Conservation (phyloP, 35 echinoderm and acorn worm species). For the Strongylocentrotus purpuratus region DNA sequence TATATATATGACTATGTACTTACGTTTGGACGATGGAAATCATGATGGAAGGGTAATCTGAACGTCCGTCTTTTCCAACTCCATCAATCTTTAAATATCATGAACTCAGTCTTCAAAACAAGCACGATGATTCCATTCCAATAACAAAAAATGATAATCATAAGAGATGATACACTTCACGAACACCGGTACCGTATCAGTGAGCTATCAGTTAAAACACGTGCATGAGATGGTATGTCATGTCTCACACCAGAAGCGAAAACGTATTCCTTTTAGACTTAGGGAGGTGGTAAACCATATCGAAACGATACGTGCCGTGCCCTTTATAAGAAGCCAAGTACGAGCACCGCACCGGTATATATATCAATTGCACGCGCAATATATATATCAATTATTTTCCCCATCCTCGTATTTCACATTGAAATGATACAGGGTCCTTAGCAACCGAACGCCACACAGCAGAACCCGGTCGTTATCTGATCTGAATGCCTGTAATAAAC, state of each 20-base stretch:
- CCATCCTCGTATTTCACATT: neutral
- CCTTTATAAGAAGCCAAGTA: neutral
- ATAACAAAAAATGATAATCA: neutral
- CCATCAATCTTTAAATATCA: neutral
- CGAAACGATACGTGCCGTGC: neutral
- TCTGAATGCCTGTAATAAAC: no score
- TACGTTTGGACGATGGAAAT: neutral
- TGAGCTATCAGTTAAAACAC: neutral
- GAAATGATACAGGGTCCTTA: neutral
- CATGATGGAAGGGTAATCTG: neutral
- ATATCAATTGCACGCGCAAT: slow-evolving; percentile 2
- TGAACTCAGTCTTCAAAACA: neutral
- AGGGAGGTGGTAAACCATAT: neutral
- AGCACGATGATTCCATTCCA: neutral
- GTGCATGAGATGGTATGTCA: neutral
- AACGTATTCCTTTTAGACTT: neutral
- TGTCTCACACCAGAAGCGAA: neutral
- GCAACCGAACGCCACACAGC: neutral
- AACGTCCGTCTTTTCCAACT: neutral
- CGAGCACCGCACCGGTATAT: neutral
- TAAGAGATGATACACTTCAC: neutral
- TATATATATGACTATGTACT: neutral
- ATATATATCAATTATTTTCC: neutral
- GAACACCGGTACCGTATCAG: neutral
- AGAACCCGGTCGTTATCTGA: neutral